Evolutionary conservation across 1,140 invertebrate species (phyloP), one percentile per base, ranked within the genome.

Genomic region (Drosophila sproati): DNA sequence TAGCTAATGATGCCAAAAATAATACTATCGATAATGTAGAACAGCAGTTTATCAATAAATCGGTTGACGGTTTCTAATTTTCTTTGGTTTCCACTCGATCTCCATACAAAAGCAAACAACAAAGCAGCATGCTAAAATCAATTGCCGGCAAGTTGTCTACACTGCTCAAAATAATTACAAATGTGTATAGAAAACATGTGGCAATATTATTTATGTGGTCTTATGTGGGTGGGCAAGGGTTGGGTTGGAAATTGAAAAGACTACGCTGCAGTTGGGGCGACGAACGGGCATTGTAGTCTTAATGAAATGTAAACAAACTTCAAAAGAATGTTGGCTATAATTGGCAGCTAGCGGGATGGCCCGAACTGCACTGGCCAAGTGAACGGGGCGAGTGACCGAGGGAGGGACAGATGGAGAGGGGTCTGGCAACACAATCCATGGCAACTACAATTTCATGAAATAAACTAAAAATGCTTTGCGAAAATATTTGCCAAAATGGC

Each of bases 281-380:
- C 55, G 63, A 20, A 32, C 50, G 73, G 35, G 67, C 47, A 55
- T 63, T 87, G 79, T 81, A 78, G 77, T 89, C 80, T 88, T 85
- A 88, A 88, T 88, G 85, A 88, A 88, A 89, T 68, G 74, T 88
- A 88, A 88, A 89, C 85, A 88, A 89, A 80, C 85, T 88, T 88
- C 85, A 88, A 88, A 83, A 71, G 80, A 89, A 85, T 85, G 85
- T 81, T 85, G 74, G 74, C 77, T 57, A 78, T 89, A 88, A 88
- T 88, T 88, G 85, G 77, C 85, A 89, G 85, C 78, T 80, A 69
- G 77, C 43, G 32, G 60, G 57, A 62, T 51, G 29, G n/a, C 39
- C 61, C 45, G 48, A 56, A 39, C 41, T 45, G 37, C 12, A 67
- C 45, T 29, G 37, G n/a, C 50, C 34, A 37, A 54, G 4, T 7